Conservation (phyloP, 2,888 invertebrate species). For the Hyposoter dolosus region DNA sequence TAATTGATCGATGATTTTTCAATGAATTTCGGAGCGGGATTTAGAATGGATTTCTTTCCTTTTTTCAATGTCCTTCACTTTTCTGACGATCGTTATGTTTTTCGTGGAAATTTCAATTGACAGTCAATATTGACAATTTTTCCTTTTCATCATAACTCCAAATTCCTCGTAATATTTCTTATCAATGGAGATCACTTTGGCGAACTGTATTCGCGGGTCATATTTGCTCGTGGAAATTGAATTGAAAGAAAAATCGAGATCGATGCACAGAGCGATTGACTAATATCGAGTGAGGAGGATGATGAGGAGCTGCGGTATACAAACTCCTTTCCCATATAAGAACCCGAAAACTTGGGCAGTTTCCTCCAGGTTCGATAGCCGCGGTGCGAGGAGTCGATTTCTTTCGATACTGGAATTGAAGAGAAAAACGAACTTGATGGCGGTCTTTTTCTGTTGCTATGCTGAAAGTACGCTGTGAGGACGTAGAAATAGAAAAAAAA, state of each 20-base stretch:
- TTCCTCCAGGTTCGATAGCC: not conserved
- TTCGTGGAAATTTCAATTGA: not conserved
- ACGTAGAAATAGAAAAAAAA: not conserved
- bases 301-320: not conserved
- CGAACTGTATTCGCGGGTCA: not conserved
- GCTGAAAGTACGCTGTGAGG: not conserved
- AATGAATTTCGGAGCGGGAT: not conserved
- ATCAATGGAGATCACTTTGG: not conserved
- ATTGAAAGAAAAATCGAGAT: constrained; percentile 13
- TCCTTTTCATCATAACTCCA: not conserved
- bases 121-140: not conserved
- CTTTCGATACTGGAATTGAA: constrained; percentile 3
- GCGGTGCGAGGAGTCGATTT: not conserved
- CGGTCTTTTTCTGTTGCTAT: not conserved
- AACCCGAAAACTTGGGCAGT: not conserved
- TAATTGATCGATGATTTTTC: not conserved
- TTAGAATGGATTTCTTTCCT: not conserved
- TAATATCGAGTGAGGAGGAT: constrained; percentile 10
- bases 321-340: constrained; percentile 1
- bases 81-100: not conserved
- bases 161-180: constrained; percentile 10
- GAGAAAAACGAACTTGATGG: not conserved
- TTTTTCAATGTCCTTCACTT: not conserved
- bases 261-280: not conserved
- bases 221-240: not conserved